Percentiles rank a stretch among this genome's conserved stretches.
phyloP scores from a whole-genome alignment of 1,140 invertebrate species.

The Bombus breviceps region DNA sequence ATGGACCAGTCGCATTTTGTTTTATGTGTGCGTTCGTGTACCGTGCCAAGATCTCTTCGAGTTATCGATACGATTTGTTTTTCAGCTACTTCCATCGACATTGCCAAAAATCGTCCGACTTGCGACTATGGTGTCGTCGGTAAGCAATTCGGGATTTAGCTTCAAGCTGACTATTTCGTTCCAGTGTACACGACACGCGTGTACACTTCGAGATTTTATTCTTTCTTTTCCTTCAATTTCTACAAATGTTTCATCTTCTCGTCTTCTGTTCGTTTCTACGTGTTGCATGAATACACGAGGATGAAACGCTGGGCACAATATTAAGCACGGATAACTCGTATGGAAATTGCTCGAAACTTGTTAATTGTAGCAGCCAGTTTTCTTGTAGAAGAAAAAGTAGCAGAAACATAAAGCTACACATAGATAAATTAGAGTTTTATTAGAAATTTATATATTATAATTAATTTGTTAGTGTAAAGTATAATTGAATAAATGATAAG shows the following conservation, averaged over 20 bases:
- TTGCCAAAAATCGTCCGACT: conserved; percentile 37
- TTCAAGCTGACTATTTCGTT: not conserved
- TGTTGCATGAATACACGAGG: conserved; percentile 2
- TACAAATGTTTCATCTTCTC: not conserved
- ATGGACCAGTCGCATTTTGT: conserved; percentile 1
- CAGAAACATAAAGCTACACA: no score
- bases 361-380: not conserved
- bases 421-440: no score
- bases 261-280: not conserved
- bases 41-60: not conserved
- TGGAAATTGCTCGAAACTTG: conserved; percentile 1
- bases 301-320: not conserved
- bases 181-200: not conserved
- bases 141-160: conserved; percentile 28
- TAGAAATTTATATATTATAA: no score
- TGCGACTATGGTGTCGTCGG: conserved; percentile 25
- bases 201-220: not conserved
- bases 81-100: conserved; percentile 45
- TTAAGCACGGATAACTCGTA: not conserved
- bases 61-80: conserved; percentile 36
- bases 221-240: not conserved
- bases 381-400: no score
- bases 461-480: no score
- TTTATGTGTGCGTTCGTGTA: conserved; percentile 9
- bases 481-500: no score